Conservation (phyloP, 2,113 vertebrate genomes). For the Numenius arquata region DNA sequence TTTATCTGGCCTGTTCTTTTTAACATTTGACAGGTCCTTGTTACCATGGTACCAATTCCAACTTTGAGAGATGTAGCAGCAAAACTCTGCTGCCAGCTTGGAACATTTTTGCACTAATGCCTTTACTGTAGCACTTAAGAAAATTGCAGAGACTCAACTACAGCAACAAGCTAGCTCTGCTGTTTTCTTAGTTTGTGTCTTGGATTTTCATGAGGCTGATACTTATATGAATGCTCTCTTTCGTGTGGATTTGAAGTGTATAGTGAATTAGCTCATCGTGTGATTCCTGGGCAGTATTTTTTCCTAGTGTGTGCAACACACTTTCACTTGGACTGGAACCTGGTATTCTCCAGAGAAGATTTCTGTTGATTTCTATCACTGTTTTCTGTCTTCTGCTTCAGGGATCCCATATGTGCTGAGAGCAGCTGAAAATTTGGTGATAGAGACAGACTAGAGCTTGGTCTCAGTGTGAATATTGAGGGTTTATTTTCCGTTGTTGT, state of each 20-base stretch:
- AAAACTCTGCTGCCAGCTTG: not conserved
- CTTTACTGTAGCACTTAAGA: not conserved
- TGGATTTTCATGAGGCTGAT: not conserved
- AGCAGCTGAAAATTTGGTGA: not conserved
- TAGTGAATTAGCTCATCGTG: not conserved
- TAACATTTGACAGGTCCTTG: constrained; percentile 1
- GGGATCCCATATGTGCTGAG: not conserved
- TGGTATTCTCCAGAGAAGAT: not conserved
- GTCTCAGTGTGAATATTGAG: not conserved
- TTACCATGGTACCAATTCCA: constrained; percentile 11
- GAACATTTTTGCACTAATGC: not conserved
- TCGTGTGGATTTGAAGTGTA: not conserved
- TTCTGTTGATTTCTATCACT: not conserved
- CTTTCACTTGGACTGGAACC: not conserved
- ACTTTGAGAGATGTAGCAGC: not conserved
- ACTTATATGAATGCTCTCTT: not conserved
- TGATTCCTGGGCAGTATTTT: not conserved
- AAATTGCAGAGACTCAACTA: not conserved
- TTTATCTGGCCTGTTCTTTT: not conserved
- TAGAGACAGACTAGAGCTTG: not conserved
- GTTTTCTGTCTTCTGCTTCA: not conserved
- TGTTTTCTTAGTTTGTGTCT: not conserved
- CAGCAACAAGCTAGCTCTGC: not conserved
- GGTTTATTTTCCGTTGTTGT: not conserved
- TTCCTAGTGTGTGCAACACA: not conserved